These are phyloP conservation scores for Hypotaenidia philippensis DNA, from an alignment of 2,797 vertebrate species.

Conservation along the genomic window DNA sequence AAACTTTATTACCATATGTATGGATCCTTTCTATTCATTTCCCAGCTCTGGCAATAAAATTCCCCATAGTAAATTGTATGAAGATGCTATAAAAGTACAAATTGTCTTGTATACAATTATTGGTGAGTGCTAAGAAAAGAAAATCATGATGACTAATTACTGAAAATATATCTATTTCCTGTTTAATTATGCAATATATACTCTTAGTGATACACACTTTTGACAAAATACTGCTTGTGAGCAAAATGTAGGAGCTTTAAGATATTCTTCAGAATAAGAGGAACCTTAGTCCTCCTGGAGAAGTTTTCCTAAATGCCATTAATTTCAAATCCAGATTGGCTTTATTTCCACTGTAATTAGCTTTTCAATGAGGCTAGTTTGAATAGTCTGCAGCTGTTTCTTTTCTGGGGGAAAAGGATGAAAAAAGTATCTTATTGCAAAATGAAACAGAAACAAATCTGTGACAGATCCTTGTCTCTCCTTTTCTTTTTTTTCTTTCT, in stretches of 20 bases:
- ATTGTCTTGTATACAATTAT: not conserved
- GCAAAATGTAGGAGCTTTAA: not conserved
- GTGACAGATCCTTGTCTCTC: not conserved
- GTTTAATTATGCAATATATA: constrained; percentile 12
- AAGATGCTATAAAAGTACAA: not conserved
- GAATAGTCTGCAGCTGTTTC: constrained; percentile 64
- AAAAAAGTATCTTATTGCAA: constrained; percentile 10
- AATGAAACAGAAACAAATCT: constrained; percentile 28
- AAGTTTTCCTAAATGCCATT: constrained; percentile 38
- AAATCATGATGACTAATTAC: constrained; percentile 8
- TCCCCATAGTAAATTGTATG: not conserved
- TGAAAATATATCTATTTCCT: constrained; percentile 36
- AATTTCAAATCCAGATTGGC: constrained; percentile 51
- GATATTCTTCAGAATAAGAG: constrained; percentile 12
- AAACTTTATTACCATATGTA: not conserved
- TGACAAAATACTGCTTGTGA: not conserved
- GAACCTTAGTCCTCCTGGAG: not conserved
- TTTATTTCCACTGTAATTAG: constrained; percentile 62
- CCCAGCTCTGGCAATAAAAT: not conserved
- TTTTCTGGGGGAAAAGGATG: constrained; percentile 25
- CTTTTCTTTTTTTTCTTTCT: not conserved
- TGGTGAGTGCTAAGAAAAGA: not conserved
- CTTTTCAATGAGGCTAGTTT: constrained; percentile 40
- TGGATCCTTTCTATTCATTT: not conserved
- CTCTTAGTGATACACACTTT: not conserved